A percentile compares a stretch with the other conserved stretches of the same genome.
phyloP scores from a whole-genome alignment of 2,797 vertebrate species.

The Protosalanx chinensis region DNA sequence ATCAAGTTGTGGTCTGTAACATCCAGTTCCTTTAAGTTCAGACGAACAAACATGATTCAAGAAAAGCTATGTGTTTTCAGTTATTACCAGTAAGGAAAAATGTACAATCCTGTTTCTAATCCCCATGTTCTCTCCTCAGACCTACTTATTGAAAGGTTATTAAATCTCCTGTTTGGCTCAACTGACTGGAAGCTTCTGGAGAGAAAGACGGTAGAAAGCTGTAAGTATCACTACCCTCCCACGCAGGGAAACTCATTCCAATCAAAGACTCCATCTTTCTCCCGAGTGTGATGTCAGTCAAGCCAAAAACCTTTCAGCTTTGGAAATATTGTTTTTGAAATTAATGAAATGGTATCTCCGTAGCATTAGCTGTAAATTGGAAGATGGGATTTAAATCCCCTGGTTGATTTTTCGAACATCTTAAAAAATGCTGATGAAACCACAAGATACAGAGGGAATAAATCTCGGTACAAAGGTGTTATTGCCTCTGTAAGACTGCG shows the following conservation, averaged over 20 bases:
- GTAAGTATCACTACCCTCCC: background rate
- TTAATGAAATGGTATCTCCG: background rate
- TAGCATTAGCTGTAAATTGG: background rate
- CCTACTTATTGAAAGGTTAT: conserved; percentile 23
- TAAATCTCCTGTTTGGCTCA: conserved; percentile 8
- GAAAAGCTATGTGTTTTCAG: conserved; percentile 43
- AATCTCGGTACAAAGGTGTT: too few species aligned
- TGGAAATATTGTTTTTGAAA: too few species aligned
- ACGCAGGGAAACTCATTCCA: background rate
- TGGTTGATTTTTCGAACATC: too few species aligned
- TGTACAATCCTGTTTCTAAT: background rate
- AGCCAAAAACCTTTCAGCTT: too few species aligned
- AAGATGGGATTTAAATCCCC: background rate
- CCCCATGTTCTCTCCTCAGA: conserved; percentile 18
- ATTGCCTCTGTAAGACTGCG: too few species aligned
- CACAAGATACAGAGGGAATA: too few species aligned
- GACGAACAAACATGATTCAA: conserved; percentile 48
- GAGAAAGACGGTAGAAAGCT: conserved; percentile 3
- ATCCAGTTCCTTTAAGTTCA: conserved; percentile 38
- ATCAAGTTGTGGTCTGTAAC: conserved; percentile 54
- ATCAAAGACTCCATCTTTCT: conserved; percentile 6
- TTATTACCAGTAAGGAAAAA: conserved; percentile 38
- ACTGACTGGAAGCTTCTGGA: background rate
- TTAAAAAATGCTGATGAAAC: too few species aligned
- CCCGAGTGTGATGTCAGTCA: too few species aligned